phyloP scores from a whole-genome alignment of 2,113 vertebrate species.

The Ceratotherium simum region DNA sequence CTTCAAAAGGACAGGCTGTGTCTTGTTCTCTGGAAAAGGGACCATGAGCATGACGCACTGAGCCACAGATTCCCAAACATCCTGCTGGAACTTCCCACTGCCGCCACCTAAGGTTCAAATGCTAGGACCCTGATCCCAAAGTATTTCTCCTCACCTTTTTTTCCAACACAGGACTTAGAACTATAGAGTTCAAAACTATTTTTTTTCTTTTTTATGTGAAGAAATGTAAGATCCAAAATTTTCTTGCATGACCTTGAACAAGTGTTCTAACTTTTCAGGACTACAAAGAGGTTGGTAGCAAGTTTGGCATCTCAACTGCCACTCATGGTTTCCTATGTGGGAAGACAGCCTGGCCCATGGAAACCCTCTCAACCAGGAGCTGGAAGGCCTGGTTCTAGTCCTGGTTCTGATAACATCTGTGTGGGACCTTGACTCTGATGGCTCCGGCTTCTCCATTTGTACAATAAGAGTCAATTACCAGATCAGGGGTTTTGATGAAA shows the following conservation, averaged over 20 bases:
- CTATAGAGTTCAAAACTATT: neutral
- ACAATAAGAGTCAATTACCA: neutral
- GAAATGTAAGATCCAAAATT: neutral
- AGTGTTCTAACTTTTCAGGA: neutral
- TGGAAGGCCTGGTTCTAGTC: neutral
- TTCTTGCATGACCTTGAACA: neutral
- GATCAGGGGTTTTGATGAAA: neutral
- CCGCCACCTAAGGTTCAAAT: neutral
- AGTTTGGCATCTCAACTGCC: neutral
- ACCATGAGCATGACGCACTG: neutral
- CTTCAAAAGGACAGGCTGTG: neutral
- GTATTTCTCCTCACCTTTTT: neutral
- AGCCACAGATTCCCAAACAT: neutral
- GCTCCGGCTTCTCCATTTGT: neutral
- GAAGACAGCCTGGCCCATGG: neutral
- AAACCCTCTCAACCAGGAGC: neutral
- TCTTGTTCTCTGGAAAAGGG: slow-evolving; percentile 3
- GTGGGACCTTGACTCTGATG: neutral
- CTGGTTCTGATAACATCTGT: neutral
- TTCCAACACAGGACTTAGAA: neutral
- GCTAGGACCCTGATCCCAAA: neutral
- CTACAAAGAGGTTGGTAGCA: neutral
- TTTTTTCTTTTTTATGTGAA: neutral
- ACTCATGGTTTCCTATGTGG: neutral
- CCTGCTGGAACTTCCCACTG: neutral